Base-by-base conservation (phyloP, 2,888 invertebrate genomes). In the Poecilobothrus nobilitatus region DNA sequence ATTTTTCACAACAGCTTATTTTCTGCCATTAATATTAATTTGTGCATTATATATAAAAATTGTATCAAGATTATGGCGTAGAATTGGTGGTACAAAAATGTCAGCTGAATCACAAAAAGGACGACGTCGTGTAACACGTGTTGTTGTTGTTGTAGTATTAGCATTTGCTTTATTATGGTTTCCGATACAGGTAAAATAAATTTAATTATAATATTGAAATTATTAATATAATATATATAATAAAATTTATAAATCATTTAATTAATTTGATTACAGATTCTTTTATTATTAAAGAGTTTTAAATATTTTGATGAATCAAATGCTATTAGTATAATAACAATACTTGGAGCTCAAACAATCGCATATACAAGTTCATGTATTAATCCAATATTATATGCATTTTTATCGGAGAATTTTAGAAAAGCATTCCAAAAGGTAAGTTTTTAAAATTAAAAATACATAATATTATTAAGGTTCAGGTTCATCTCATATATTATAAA, bases 111-210 rank as follows among this genome's bases (percentile, higher is more conserved):
- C 82, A 68, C 79, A 91, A 71, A 85, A 92, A 66, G 92, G 93
- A 69, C 91, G 93, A 82, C 90, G 90, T 82, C 86, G 94, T 71
- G 96, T 95, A 33, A 96, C 96, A 1, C 86, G 93, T 74, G 89
- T 97, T 86, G 95, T 97, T 10, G 88, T 95, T 67, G 90, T 94
- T 53, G 94, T 95, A 62, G 94, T 95, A 8, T 90, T 92, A 63
- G 94, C 94, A 67, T 97, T 97, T 79, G 95, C 95, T 18, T 86
- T 94, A n/a, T 93, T 95, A 83, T 96, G 96, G 96, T 88, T 92
- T 76, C 96, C 96, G 9, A 91, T 96, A 76, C 95, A 95, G 86
- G 90, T 95, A 74, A 84, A 76, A 68, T 34, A 18, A 34, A 34
- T 34, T 65, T 33, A 20, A 20, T 27, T n/a, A n/a, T n/a, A n/a